Conservation (phyloP, 2,888 invertebrate species). For the Dolichomitus sp. region DNA sequence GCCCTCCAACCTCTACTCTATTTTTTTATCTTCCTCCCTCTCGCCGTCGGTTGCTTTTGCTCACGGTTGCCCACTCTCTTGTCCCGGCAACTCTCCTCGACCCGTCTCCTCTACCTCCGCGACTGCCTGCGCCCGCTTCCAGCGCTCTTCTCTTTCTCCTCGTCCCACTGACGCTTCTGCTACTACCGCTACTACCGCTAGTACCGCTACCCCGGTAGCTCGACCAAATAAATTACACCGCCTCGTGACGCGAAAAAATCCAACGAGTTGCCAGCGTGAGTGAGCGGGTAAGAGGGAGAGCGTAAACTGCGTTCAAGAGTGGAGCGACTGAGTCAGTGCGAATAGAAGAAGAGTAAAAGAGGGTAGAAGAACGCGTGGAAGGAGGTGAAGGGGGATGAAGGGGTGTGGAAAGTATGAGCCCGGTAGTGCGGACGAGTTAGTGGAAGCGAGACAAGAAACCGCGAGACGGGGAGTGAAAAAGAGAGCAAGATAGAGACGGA, state of each 20-base stretch:
- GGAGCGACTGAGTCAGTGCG: slow-evolving; percentile 45
- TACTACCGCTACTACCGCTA: slow-evolving; percentile 31
- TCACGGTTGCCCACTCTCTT: slow-evolving; percentile 58
- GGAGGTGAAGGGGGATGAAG: slow-evolving; percentile 62
- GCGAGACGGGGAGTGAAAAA: slow-evolving; percentile 50
- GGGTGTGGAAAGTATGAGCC: slow-evolving; percentile 64
- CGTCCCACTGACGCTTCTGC: slow-evolving; percentile 41
- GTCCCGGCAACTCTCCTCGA: slow-evolving; percentile 20
- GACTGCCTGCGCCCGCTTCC: slow-evolving; percentile 56
- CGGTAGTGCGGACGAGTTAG: slow-evolving; percentile 71
- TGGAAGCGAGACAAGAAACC: slow-evolving; percentile 66
- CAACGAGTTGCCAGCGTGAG: slow-evolving; percentile 79
- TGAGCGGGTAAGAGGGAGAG: slow-evolving; percentile 55
- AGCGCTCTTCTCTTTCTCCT: slow-evolving; percentile 51
- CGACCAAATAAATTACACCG: slow-evolving; percentile 85
- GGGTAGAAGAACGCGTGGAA: slow-evolving; percentile 60
- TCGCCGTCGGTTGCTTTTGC: slow-evolving; percentile 62
- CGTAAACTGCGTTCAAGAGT: slow-evolving; percentile 63
- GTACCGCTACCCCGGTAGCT: slow-evolving; percentile 72
- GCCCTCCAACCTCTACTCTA: slow-evolving; percentile 66
- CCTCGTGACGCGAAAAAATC: slow-evolving; percentile 85
- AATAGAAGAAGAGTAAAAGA: slow-evolving; percentile 55
- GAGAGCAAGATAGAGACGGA: slow-evolving; percentile 42
- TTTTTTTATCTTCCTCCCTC: slow-evolving; percentile 43
- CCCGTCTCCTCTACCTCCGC: slow-evolving; percentile 58